Evolutionary conservation across 2,797 vertebrate genomes (phyloP), one percentile per base, ranked within the genome.

Genomic region (Pogoniulus pusillus): DNA sequence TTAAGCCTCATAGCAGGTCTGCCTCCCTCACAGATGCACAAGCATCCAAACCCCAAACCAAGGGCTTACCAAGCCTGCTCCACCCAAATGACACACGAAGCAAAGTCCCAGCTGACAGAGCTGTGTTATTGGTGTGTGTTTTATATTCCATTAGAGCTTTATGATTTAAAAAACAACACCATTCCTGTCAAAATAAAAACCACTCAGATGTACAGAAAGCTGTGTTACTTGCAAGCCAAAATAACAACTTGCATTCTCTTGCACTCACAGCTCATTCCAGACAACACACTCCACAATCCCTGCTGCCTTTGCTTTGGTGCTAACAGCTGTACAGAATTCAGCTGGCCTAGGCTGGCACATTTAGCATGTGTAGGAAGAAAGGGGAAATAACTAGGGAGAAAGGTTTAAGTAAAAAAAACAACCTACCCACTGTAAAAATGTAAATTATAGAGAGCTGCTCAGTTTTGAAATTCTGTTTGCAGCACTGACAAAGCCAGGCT

Each of bases 391-490:
- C 69, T 39, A 82, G 65, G 76, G 82, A 69, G 69, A 43, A 86
- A 24, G 35, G 18, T 66, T 92, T 89, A 39, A 85, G n/a, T n/a
- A 93, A 91, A 85, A 93, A 91, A 79, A 94, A 89, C 68, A 94
- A 89, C 30, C 12, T 53, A 79, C 62, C 62, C 55, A 12, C 59
- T 94, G 57, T 64, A 75, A 82, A 65, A 45, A 39, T 80, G 77
- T 58, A 86, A 93, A 93, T 75, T 75, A 66, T 4, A 93, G 43
- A 91, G 73, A 91, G 70, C 14, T 81, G 76, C 45, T 82, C 43
- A n/a, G 72, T 45, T 80, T 88, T 85, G 72, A 90, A 87, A 70
- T 62, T 23, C 35, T 35, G 26, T 62, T 91, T 94, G 75, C 35
- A 41, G 70, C 75, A 72, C 53, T 90, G 84, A 90, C 83, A 94